These are phyloP conservation scores for Araneus ventricosus DNA, from an alignment of 1,140 invertebrate species.

Conservation along the genomic window DNA sequence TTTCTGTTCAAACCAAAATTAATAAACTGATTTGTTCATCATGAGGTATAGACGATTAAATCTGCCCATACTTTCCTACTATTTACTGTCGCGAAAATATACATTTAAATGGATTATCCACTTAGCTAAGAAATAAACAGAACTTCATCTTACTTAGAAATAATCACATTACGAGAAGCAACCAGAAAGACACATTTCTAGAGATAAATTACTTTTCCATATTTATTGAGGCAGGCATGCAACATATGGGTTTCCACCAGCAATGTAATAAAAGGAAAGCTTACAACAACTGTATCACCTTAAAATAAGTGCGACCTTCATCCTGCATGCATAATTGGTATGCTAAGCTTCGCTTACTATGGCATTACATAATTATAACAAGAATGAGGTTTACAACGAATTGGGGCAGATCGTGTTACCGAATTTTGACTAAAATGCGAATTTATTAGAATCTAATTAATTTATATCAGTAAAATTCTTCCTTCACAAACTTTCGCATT, in stretches of 20 bases:
- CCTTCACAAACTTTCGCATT: no score
- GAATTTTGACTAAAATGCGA: no score
- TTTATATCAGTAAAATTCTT: no score
- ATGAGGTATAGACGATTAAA: no score
- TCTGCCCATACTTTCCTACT: no score
- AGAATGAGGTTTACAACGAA: background rate
- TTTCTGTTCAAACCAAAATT: no score
- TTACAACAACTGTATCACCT: background rate
- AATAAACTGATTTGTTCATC: no score
- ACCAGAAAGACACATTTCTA: background rate
- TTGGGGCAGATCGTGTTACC: background rate
- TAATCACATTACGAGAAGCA: background rate
- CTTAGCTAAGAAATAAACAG: background rate
- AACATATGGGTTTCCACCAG: background rate
- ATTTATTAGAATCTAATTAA: no score
- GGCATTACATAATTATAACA: background rate
- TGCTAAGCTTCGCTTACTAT: background rate
- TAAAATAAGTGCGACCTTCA: background rate
- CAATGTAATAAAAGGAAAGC: background rate
- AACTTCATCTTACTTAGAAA: background rate
- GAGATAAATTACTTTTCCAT: background rate
- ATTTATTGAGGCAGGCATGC: background rate
- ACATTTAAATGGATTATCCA: background rate
- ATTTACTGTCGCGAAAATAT: no score
- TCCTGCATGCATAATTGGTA: background rate